Conservation (phyloP, 2,888 invertebrate species). For the Abrostola triplasia region DNA sequence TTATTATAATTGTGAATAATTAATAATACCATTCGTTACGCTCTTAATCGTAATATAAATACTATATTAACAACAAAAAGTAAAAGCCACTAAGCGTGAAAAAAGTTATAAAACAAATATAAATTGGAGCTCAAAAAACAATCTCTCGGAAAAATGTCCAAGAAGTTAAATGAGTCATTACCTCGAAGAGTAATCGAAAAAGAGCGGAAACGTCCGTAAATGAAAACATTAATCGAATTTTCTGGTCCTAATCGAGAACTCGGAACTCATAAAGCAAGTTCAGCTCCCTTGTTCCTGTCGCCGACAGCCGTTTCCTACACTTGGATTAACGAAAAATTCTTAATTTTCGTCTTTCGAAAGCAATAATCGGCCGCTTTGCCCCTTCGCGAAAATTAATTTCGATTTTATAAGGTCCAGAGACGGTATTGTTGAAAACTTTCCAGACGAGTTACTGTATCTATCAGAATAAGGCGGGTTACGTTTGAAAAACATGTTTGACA, state of each 20-base stretch:
- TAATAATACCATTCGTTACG: no score
- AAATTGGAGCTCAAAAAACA: slow-evolving; percentile 41
- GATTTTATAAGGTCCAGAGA: slow-evolving; percentile 61
- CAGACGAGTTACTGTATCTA: slow-evolving; percentile 52
- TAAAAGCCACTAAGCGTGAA: slow-evolving; percentile 25
- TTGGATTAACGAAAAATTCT: slow-evolving; percentile 68
- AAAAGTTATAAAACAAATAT: slow-evolving; percentile 41
- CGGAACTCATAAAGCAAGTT: slow-evolving; percentile 75
- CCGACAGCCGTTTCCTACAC: slow-evolving; percentile 68
- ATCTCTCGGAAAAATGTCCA: slow-evolving; percentile 44
- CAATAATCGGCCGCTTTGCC: slow-evolving; percentile 68
- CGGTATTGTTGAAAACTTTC: slow-evolving; percentile 63
- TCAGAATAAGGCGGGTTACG: slow-evolving; percentile 26
- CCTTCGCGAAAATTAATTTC: slow-evolving; percentile 69
- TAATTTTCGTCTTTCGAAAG: slow-evolving; percentile 71
- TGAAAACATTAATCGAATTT: slow-evolving; percentile 77
- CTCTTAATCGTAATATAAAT: background rate
- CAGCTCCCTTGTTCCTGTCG: slow-evolving; percentile 65
- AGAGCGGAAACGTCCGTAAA: slow-evolving; percentile 57
- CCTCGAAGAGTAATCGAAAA: slow-evolving; percentile 56
- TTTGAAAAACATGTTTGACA: slow-evolving; percentile 38
- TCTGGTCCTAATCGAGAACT: slow-evolving; percentile 71
- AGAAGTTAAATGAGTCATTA: slow-evolving; percentile 62
- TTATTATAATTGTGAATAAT: no score
- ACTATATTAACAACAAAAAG: slow-evolving; percentile 9